Base-by-base conservation (phyloP, 2,113 vertebrate species). In the Sarotherodon lohbergeri region DNA sequence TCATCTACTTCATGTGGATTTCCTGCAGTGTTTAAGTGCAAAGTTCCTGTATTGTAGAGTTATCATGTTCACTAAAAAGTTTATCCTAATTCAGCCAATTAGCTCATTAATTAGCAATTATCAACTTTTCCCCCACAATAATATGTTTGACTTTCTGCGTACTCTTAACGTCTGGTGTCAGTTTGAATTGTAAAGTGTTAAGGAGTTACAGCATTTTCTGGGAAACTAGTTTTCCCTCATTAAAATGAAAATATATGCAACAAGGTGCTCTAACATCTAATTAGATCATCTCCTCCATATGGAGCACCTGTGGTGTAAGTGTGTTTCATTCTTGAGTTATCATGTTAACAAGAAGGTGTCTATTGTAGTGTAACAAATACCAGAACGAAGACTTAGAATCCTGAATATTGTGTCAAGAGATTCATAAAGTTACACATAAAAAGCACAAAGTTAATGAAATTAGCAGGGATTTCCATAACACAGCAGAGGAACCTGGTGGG, bases 201-300 rank as follows among this genome's bases (percentile, higher is more conserved):
- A 52, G 73, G 1, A 32, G 10, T 34, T n/a, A 13, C 1, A n/a
- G 6, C 6, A 5, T 52, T 83, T 52, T 68, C 59, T 54, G 12
- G 5, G 32, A 78, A 79, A 4, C 41, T 32, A 11, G n/a, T 79
- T 22, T 85, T 48, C 11, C 41, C 56, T 85, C 29, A 52, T 85
- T 85, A 39, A 41, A 39, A 80, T 66, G 14, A 63, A 85, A 85
- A 79, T 52, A 9, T 79, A 85, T 79, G 27, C 68, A 79, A 50
- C 27, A 48, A 46, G 39, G 71, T 78, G 71, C 32, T 0, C 27
- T 14, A 61, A 29, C 13, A 14, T 16, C 56, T 48, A 50, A 79
- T 85, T 46, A 39, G 39, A 59, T 57, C 71, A 6, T 39, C 61
- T 27, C 4, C 78, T 80, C 46, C 27, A 34, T 46, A 32, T 50